These are phyloP conservation scores for Eudorcas thomsonii DNA, from an alignment of 2,113 vertebrate genomes.

Conservation along the genomic window DNA sequence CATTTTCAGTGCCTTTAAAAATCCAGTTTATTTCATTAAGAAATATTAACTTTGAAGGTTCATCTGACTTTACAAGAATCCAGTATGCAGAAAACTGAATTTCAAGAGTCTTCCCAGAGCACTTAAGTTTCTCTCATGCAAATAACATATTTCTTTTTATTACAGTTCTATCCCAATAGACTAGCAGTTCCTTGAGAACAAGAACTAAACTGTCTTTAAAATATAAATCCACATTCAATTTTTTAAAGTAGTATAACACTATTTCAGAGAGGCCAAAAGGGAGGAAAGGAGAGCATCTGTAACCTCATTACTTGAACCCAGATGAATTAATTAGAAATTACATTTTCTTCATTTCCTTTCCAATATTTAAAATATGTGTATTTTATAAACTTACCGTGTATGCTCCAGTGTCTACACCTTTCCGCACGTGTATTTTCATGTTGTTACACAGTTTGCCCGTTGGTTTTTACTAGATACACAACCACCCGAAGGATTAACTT, in stretches of 20 bases:
- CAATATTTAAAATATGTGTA: not conserved
- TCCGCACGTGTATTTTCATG: not conserved
- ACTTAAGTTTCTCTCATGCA: not conserved
- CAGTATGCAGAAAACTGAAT: not conserved
- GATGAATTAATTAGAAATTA: not conserved
- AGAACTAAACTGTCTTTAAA: constrained; percentile 6
- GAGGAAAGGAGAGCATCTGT: not conserved
- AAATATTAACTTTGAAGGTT: not conserved
- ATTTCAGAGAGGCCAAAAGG: not conserved
- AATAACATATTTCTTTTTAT: not conserved
- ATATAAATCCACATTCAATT: not conserved
- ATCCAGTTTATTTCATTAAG: not conserved
- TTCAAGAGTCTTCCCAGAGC: not conserved
- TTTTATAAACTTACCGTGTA: not conserved
- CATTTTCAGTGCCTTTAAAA: not conserved
- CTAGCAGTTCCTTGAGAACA: not conserved
- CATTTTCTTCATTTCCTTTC: not conserved
- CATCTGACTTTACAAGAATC: not conserved
- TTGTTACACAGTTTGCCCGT: not conserved
- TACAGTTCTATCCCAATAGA: not conserved
- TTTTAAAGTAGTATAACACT: not conserved
- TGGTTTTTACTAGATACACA: not conserved
- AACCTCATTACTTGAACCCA: not conserved
- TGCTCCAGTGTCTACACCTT: not conserved
- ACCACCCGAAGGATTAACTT: not conserved